Evolutionary conservation across 2,113 vertebrate genomes (phyloP).

Genomic region (Tamias sibiricus): DNA sequence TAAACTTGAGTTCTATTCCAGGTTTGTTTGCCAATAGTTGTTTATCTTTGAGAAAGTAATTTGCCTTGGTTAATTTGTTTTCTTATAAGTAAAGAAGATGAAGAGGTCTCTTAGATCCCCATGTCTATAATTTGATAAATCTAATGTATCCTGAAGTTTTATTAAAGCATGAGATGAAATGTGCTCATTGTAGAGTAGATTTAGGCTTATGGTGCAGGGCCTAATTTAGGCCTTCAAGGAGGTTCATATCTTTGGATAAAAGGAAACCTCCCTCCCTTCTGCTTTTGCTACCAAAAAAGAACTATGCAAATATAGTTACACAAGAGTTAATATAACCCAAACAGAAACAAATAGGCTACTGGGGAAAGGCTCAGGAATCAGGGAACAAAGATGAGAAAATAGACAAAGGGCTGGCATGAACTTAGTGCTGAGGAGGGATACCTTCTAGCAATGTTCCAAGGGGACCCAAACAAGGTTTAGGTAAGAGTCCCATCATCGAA

Average conservation of each 20-base stretch:
- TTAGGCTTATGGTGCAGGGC: neutral
- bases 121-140: neutral
- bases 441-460: constrained; percentile 46
- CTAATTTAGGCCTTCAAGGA: neutral
- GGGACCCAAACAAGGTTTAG: neutral
- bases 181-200: neutral
- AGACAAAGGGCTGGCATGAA: constrained; percentile 28
- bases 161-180: constrained; percentile 30
- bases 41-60: constrained; percentile 58
- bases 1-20: constrained; percentile 15
- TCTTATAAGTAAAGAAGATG: constrained; percentile 8
- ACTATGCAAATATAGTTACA: constrained; percentile 39
- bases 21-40: constrained; percentile 23
- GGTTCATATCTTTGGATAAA: constrained; percentile 40
- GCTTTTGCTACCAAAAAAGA: constrained; percentile 26
- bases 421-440: neutral
- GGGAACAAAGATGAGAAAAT: constrained; percentile 26
- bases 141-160: neutral
- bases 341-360: constrained; percentile 5
- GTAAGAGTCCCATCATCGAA: constrained; percentile 52
- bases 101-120: neutral
- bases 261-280: neutral
- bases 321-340: neutral
- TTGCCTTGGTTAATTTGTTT: constrained; percentile 27
- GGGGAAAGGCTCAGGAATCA: neutral